Evolutionary conservation across 2,888 invertebrate species (phyloP), one percentile per base, ranked within the genome.

Genomic region (Xanthorhoe spadicearia): DNA sequence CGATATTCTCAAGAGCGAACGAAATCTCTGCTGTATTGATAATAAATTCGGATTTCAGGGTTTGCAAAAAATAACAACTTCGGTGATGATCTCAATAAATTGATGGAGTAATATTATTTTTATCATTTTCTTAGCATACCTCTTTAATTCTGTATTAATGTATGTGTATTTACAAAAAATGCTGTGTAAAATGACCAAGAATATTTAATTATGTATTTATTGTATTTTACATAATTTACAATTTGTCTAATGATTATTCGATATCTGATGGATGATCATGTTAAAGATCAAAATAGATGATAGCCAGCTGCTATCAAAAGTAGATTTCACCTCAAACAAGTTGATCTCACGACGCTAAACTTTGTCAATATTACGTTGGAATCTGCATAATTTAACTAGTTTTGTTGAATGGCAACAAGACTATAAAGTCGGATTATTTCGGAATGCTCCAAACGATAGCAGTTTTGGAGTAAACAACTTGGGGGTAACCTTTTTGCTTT

Each of bases 331-430:
- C 23, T 28, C 35, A 23, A 49, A 35, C 43, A 50, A 56, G 54
- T 57, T 59, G 59, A 67, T 63, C 43, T 50, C 32, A 51, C 23
- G 23, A 60, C 63, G 62, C 43, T 61, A 32, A 69, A 70, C 64
- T 69, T 67, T 59, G 61, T n/a, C 50, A 57, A 64, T 69, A 67
- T 64, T 64, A 69, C 65, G n/a, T 64, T 61, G 60, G 64, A 71
- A 78, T 77, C 70, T 78, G 66, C 76, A 77, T 77, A 76, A 68
- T 68, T 72, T 72, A 74, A 77, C 74, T 71, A 75, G 73, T 76
- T 72, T 43, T 55, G 49, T 64, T 43, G 18, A 23, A 53, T 53
- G 15, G 54, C 67, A 69, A 69, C 69, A 61, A 60, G 48, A 43
- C 53, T 58, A 49, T 6, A 49, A 50, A 61, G 43, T 50, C n/a